Evolutionary conservation across 2,797 vertebrate species (phyloP).

Genomic region (Lagorchestes hirsutus): DNA sequence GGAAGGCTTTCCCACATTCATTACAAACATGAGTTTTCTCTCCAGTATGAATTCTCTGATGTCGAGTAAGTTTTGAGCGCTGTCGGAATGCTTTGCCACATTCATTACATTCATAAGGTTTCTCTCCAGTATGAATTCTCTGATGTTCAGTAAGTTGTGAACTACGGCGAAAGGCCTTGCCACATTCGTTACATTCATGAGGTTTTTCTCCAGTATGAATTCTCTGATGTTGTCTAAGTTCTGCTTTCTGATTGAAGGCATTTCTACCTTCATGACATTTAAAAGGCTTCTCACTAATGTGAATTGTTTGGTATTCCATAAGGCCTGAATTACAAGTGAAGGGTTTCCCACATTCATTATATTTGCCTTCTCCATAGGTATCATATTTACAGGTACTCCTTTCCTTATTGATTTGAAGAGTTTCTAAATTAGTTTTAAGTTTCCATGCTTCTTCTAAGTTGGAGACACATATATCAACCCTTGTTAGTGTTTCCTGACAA

Average conservation of each 20-base stretch:
- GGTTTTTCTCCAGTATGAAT: constrained; percentile 80
- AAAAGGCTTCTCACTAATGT: constrained; percentile 75
- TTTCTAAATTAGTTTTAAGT: neutral
- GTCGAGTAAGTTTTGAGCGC: constrained; percentile 73
- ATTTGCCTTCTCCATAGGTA: neutral
- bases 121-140: constrained; percentile 75
- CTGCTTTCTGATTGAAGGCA: constrained; percentile 76
- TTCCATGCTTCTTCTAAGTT: neutral
- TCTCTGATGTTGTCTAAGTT: constrained; percentile 73
- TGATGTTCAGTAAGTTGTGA: constrained; percentile 79
- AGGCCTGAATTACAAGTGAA: constrained; percentile 78
- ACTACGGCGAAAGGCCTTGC: constrained; percentile 74
- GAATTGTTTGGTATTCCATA: constrained; percentile 73
- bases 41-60: constrained; percentile 75
- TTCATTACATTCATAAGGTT: constrained; percentile 71
- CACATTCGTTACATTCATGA: constrained; percentile 75
- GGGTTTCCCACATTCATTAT: constrained; percentile 72
- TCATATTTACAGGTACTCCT: neutral
- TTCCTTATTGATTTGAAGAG: neutral
- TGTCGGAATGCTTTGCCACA: constrained; percentile 80
- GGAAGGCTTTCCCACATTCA: constrained; percentile 77
- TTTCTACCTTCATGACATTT: constrained; percentile 75
- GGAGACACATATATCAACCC: neutral
- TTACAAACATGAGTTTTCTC: constrained; percentile 71
- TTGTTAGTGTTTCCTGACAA: neutral